Percentiles rank a stretch among this genome's conserved stretches.
Evolutionary conservation across 2,888 invertebrate genomes (phyloP).

Genomic region (Neuroscelio doddi): DNA sequence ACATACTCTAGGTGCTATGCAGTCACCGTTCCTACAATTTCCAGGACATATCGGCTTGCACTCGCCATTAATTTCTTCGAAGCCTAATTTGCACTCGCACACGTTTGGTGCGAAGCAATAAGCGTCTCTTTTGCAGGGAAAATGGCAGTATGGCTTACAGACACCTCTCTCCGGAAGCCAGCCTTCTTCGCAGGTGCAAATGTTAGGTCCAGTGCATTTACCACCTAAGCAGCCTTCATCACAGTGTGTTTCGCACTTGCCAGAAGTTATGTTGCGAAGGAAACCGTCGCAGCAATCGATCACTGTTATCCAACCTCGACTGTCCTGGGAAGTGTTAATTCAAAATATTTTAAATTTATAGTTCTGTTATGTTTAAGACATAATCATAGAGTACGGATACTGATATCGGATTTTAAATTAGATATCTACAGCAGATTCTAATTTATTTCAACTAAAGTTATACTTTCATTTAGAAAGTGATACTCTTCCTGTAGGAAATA

Average conservation of each 20-base stretch:
- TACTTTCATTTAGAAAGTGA: too few species aligned
- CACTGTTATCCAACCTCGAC: slow-evolving; percentile 59
- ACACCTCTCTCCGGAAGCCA: slow-evolving; percentile 77
- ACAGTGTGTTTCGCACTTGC: slow-evolving; percentile 78
- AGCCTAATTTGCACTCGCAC: slow-evolving; percentile 77
- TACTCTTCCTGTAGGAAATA: too few species aligned
- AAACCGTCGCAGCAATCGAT: slow-evolving; percentile 82
- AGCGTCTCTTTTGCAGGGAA: slow-evolving; percentile 75
- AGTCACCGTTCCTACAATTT: slow-evolving; percentile 65
- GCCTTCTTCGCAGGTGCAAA: slow-evolving; percentile 78
- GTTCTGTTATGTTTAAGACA: too few species aligned
- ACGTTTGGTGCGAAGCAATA: slow-evolving; percentile 75
- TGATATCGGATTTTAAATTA: too few species aligned
- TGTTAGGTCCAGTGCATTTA: slow-evolving; percentile 78
- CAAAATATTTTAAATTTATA: too few species aligned
- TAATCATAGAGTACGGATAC: too few species aligned
- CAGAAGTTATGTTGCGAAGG: slow-evolving; percentile 74
- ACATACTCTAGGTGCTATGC: slow-evolving; percentile 62
- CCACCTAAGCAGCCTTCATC: slow-evolving; percentile 80
- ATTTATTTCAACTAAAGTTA: too few species aligned
- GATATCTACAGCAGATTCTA: too few species aligned
- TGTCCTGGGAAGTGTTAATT: slow-evolving; percentile 24
- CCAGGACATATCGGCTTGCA: slow-evolving; percentile 72
- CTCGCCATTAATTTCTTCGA: slow-evolving; percentile 70
- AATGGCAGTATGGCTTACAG: slow-evolving; percentile 76